Base-by-base conservation (phyloP, 2,797 vertebrate genomes). In the Acanthurus tractus region DNA sequence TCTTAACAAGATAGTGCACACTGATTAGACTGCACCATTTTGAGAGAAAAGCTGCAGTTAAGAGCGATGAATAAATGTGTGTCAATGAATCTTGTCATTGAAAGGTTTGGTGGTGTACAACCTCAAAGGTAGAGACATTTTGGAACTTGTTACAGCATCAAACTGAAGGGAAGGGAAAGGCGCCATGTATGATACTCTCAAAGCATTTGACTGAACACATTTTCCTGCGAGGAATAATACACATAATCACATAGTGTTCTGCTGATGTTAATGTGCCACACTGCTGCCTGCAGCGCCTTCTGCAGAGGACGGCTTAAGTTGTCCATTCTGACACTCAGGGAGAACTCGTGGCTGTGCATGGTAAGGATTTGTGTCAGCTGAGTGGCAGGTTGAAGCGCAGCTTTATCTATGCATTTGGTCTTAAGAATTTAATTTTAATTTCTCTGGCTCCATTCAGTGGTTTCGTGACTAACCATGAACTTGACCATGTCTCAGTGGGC, bases 71-170 rank as follows among this genome's bases (percentile, higher is more conserved):
- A 90, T 89, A 80, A 81, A 83, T 84, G 82, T 79, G 62, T 88
- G 84, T 87, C 90, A 90, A 93, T 91, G 88, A 50, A 73, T 87
- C 76, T 78, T 80, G 86, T 92, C 82, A 80, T 38, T 76, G 46
- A 87, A 86, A 85, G 63, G 78, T 89, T 88, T 74, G 52, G 40
- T 91, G 86, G 92, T 88, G 70, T 71, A 85, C 80, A 88, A 74
- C 76, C 82, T 70, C 73, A 73, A 67, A 59, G 75, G 78, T 58
- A 79, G 77, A 68, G 78, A 92, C 91, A 87, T 90, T 92, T 92
- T 86, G 86, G 68, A 84, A 54, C 79, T 86, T 75, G 62, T 84
- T 78, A 87, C 50, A 68, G 78, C 74, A 79, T 76, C 40, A 84
- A 70, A 83, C 54, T 56, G 62, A 79, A 76, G 72, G 83, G 72